Percentiles rank a stretch among this genome's conserved stretches.
phyloP scores from a whole-genome alignment of 2,113 vertebrate genomes.

The Gambusia affinis region DNA sequence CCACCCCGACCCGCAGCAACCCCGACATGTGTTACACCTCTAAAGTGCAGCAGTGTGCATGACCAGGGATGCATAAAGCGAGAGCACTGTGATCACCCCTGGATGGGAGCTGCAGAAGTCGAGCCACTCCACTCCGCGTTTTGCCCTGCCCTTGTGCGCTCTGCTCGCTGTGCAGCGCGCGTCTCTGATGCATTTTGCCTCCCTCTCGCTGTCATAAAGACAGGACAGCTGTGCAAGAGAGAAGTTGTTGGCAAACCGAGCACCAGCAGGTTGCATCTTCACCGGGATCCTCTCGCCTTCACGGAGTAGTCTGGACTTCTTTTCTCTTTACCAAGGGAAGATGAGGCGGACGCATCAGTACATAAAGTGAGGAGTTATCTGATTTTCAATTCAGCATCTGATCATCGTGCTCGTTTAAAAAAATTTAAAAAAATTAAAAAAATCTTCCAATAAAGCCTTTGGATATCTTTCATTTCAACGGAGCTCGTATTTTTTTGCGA shows the following conservation, averaged over 20 bases:
- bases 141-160: slow-evolving; percentile 71
- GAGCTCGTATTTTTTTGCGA: slow-evolving; percentile 50
- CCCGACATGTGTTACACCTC: slow-evolving; percentile 40
- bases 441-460: slow-evolving; percentile 24
- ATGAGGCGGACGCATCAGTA: slow-evolving; percentile 65
- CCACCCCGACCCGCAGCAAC: not conserved
- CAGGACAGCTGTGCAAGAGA: slow-evolving; percentile 56
- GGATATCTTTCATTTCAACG: slow-evolving; percentile 42
- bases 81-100: slow-evolving; percentile 60
- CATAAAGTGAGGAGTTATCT: slow-evolving; percentile 68
- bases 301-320: slow-evolving; percentile 38
- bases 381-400: slow-evolving; percentile 41
- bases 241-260: slow-evolving; percentile 73
- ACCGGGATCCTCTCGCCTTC: slow-evolving; percentile 46
- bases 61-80: slow-evolving; percentile 35
- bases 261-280: slow-evolving; percentile 53
- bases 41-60: slow-evolving; percentile 35
- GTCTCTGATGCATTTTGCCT: slow-evolving; percentile 58
- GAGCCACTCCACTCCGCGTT: slow-evolving; percentile 76
- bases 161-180: slow-evolving; percentile 48
- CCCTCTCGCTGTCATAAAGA: slow-evolving; percentile 57
- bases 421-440: too few species aligned
- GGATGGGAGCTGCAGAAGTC: slow-evolving; percentile 60
- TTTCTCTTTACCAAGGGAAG: slow-evolving; percentile 32
- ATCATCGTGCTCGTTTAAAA: slow-evolving; percentile 25